Base-by-base conservation (phyloP, 2,888 invertebrate genomes). In the Callinectes sapidus region DNA sequence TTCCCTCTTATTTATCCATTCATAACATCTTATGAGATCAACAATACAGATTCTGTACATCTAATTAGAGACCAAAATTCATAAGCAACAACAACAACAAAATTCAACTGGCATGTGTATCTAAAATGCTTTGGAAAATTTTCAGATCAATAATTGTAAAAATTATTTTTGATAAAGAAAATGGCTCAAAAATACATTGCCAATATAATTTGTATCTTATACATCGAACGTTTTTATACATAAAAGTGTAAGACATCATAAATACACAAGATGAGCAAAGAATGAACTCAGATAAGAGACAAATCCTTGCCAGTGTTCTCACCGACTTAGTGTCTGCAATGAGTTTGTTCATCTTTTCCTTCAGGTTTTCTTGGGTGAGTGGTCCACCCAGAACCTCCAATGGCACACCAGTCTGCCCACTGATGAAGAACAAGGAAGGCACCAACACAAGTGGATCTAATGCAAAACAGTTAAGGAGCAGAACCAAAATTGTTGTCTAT, bases 371-470 rank as follows among this genome's bases (percentile, higher is more conserved):
- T n/a, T 96, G 95, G 42, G 97, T 96, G 2, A 97, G 96, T 95
- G 96, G 96, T 95, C 97, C 97, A 6, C 97, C 97, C 23, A 98
- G 97, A 91, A 98, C 97, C 95, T 98, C 98, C 91, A 98, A 95
- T 0, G 98, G 98, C 0, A 97, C 96, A 0, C 98, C 98, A 95
- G 97, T 97, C 91, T 97, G 96, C 0, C 98, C 98, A 95, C 99
- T 98, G 95, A 98, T 98, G 96, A 98, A 98, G 90, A 98, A 94
- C 32, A 94, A 48, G 10, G 94, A 94, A n/a, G 94, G 94, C 89
- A 94, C 89, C 48, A 93, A 16, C 66, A 93, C 92, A n/a, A 93
- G 61, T 39, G 94, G 93, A 89, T 93, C 94, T 94, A 54, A 35
- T 14, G 39, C 18, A n/a, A 8, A n/a, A 32, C 23, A 86, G 61